Conservation (phyloP, 2,113 vertebrate species). For the Dipodomys spectabilis region DNA sequence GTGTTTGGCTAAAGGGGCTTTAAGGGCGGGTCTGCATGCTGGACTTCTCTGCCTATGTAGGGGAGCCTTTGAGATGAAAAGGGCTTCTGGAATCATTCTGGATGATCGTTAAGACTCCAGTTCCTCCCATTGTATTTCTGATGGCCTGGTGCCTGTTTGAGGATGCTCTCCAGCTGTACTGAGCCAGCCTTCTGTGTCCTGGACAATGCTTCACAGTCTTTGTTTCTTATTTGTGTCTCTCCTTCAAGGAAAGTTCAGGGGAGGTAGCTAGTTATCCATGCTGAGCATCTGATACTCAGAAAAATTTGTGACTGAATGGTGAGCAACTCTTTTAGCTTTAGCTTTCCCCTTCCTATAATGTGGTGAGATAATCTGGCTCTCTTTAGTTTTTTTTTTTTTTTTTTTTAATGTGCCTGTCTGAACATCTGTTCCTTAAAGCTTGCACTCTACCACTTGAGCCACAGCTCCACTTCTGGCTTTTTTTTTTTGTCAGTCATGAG, state of each 20-base stretch:
- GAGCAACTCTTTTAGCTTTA: too few species aligned
- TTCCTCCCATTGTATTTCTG: not conserved
- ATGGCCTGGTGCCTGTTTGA: too few species aligned
- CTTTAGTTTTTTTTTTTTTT: not conserved
- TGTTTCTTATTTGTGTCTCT: not conserved
- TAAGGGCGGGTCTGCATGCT: not conserved
- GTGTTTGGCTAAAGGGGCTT: too few species aligned
- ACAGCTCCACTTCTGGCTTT: too few species aligned
- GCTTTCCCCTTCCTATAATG: not conserved
- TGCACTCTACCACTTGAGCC: too few species aligned
- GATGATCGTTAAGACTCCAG: not conserved
- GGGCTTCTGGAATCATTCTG: not conserved
- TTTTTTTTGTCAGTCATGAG: too few species aligned
- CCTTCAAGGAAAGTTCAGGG: not conserved
- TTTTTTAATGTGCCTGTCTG: too few species aligned
- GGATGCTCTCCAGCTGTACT: not conserved
- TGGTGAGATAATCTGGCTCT: not conserved
- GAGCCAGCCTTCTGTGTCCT: not conserved
- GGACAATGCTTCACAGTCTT: too few species aligned
- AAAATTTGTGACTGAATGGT: not conserved
- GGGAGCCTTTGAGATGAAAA: not conserved
- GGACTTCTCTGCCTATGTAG: not conserved
- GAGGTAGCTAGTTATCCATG: not conserved
- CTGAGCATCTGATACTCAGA: not conserved
- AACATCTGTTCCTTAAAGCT: too few species aligned